These are phyloP conservation scores for Diceros bicornis DNA, from an alignment of 2,797 vertebrate genomes.

Conservation along the genomic window DNA sequence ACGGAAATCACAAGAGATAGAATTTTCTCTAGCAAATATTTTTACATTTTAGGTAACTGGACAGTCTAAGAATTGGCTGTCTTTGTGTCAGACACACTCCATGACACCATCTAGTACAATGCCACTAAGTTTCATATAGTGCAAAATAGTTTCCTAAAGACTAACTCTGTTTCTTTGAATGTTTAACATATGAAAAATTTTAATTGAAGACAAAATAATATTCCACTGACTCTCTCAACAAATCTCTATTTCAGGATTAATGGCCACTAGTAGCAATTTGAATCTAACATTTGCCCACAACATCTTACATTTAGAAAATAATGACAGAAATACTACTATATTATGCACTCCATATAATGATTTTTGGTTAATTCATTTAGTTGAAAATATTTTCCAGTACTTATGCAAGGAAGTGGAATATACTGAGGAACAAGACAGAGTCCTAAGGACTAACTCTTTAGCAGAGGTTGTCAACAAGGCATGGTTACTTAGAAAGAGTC, in stretches of 20 bases:
- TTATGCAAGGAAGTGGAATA: neutral
- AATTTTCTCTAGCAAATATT: neutral
- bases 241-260: neutral
- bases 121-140: neutral
- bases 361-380: neutral
- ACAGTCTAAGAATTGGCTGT: neutral
- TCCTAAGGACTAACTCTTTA: neutral
- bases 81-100: neutral
- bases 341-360: neutral
- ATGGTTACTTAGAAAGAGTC: neutral
- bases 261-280: neutral
- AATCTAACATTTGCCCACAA: neutral
- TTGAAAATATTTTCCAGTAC: neutral
- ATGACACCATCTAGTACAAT: neutral
- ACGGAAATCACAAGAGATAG: neutral
- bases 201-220: neutral
- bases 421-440: neutral
- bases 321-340: neutral
- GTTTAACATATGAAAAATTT: neutral
- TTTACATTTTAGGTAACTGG: neutral
- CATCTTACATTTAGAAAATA: conserved; percentile 26
- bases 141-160: neutral
- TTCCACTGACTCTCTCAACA: neutral
- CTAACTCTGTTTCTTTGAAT: neutral
- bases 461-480: neutral